Conservation (phyloP, 2,113 vertebrate species). For the Halichoeres trimaculatus region DNA sequence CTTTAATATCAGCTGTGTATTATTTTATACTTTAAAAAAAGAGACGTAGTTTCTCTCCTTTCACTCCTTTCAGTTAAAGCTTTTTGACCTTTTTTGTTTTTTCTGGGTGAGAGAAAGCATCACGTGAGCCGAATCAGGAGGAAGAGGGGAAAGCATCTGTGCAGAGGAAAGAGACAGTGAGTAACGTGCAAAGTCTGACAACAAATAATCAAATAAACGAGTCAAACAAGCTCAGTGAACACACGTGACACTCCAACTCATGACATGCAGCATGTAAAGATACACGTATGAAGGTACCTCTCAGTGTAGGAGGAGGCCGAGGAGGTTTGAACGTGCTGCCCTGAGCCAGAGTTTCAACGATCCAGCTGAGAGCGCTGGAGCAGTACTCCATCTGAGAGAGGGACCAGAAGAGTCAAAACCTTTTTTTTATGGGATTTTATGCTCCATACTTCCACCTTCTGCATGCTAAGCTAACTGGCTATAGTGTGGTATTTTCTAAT, state of each 20-base stretch:
- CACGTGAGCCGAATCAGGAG: slow-evolving; percentile 18
- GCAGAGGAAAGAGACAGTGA: slow-evolving; percentile 6
- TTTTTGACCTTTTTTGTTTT: neutral
- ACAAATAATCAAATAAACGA: neutral
- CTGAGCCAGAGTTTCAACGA: slow-evolving; percentile 86
- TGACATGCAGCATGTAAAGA: neutral
- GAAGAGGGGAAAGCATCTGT: slow-evolving; percentile 53
- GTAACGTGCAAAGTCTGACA: neutral
- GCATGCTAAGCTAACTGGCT: neutral
- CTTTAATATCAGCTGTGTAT: slow-evolving; percentile 7
- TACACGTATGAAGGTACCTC: slow-evolving; percentile 55
- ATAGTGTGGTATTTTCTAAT: too few relatives aligned
- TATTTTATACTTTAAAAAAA: slow-evolving; percentile 10
- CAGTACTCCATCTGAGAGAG: slow-evolving; percentile 87
- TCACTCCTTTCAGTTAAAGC: neutral
- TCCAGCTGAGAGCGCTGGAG: slow-evolving; percentile 85
- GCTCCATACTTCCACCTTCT: too few relatives aligned
- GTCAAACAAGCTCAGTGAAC: neutral
- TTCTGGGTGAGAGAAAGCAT: slow-evolving; percentile 11
- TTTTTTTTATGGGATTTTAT: too few relatives aligned
- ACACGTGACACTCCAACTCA: too few relatives aligned
- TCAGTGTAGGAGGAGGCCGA: slow-evolving; percentile 76
- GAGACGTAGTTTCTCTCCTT: neutral
- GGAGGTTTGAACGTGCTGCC: slow-evolving; percentile 74
- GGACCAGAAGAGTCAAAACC: neutral